These are phyloP conservation scores for Glomeris marginata DNA, from an alignment of 2,888 invertebrate species.

Conservation along the genomic window DNA sequence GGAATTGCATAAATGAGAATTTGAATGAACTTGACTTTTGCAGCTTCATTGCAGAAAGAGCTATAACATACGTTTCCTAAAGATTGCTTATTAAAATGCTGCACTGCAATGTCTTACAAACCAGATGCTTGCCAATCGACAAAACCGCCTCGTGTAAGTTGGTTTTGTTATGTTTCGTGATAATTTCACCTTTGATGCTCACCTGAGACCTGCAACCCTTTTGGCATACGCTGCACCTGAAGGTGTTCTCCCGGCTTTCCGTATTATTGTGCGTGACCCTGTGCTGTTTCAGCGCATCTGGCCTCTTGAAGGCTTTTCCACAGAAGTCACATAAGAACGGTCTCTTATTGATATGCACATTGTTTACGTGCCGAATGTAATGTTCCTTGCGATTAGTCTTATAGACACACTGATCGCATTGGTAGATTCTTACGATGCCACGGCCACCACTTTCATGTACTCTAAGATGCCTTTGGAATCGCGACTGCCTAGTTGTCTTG, in stretches of 20 bases:
- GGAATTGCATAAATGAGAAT: too few relatives aligned
- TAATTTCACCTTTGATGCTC: too few relatives aligned
- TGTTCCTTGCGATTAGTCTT: conserved; percentile 30
- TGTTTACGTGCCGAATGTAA: conserved; percentile 30
- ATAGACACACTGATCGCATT: conserved; percentile 29
- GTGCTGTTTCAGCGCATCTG: conserved; percentile 36
- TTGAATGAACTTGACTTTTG: too few relatives aligned
- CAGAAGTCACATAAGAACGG: conserved; percentile 39
- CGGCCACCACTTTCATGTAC: conserved; percentile 19
- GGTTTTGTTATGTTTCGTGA: too few relatives aligned
- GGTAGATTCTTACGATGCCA: conserved; percentile 18
- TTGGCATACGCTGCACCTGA: conserved; percentile 25
- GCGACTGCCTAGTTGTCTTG: conserved; percentile 21
- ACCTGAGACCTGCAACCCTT: conserved; percentile 29
- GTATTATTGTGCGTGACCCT: conserved; percentile 29
- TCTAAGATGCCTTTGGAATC: conserved; percentile 23
- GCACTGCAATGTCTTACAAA: too few relatives aligned
- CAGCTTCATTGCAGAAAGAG: too few relatives aligned
- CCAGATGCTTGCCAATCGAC: too few relatives aligned
- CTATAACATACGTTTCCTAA: too few relatives aligned
- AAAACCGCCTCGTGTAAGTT: too few relatives aligned
- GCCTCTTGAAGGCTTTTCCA: conserved; percentile 38
- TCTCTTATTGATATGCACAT: conserved; percentile 36
- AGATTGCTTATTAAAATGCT: too few relatives aligned
- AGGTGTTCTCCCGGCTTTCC: conserved; percentile 18